These are phyloP conservation scores for Chelonus formosanus DNA, from an alignment of 2,888 invertebrate genomes.

Conservation along the genomic window DNA sequence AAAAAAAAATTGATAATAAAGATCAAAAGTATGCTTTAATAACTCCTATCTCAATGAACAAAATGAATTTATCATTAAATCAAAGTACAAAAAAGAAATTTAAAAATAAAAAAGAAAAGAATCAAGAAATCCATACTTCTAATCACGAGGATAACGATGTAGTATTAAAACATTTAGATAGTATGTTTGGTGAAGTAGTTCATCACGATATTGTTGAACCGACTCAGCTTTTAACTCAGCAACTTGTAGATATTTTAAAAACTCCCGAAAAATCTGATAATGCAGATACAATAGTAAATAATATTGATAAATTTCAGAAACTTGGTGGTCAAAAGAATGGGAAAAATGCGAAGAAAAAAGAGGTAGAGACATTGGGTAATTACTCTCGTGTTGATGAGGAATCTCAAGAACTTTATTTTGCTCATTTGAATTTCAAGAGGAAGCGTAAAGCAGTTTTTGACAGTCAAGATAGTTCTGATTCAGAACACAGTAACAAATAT, in stretches of 20 bases:
- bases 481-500: neutral
- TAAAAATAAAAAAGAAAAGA: neutral
- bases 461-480: slow-evolving; percentile 13
- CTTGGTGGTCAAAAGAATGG: neutral
- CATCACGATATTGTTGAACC: slow-evolving; percentile 37
- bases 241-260: slow-evolving; percentile 49
- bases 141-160: slow-evolving; percentile 1
- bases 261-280: neutral
- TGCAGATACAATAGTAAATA: neutral
- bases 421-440: slow-evolving; percentile 12
- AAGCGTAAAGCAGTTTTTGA: slow-evolving; percentile 2
- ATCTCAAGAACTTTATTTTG: slow-evolving; percentile 10
- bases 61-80: no score
- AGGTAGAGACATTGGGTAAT: neutral
- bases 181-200: slow-evolving; percentile 48
- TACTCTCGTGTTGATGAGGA: neutral
- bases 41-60: no score
- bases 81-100: neutral
- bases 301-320: slow-evolving; percentile 1
- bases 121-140: neutral
- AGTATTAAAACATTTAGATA: slow-evolving; percentile 17
- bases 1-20: no score
- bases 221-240: slow-evolving; percentile 51
- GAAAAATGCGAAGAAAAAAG: neutral
- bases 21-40: no score